Evolutionary conservation across 2,113 vertebrate genomes (phyloP).

Genomic region (Pluvialis apricaria): DNA sequence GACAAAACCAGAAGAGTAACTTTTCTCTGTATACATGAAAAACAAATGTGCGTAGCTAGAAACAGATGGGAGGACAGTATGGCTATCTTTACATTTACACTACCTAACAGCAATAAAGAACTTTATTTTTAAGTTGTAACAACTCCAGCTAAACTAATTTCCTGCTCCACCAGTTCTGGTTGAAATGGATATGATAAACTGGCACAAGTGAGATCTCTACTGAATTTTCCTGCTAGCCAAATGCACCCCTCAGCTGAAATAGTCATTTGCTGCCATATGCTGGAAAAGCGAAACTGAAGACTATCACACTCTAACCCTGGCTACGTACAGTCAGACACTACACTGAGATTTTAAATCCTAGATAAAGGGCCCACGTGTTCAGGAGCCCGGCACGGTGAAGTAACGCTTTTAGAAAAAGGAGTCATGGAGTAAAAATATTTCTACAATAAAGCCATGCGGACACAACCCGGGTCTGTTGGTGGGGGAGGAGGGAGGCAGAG

Average conservation of each 20-base stretch:
- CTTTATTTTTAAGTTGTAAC: neutral
- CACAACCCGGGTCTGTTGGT: neutral
- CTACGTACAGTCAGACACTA: neutral
- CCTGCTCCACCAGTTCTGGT: neutral
- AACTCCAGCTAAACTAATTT: neutral
- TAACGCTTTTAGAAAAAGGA: neutral
- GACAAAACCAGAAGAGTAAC: neutral
- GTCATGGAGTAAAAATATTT: neutral
- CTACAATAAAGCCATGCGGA: neutral
- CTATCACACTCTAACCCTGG: neutral
- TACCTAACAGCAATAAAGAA: neutral
- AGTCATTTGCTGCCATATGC: neutral
- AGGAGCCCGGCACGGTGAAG: fast-evolving
- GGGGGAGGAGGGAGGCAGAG: neutral
- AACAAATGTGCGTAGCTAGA: neutral
- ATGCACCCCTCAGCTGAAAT: neutral
- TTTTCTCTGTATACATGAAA: neutral
- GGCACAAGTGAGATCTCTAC: neutral
- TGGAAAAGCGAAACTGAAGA: neutral
- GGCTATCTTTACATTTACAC: neutral
- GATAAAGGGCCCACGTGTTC: neutral
- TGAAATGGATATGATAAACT: fast-evolving
- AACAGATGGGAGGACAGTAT: neutral
- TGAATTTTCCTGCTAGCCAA: neutral
- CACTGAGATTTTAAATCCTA: neutral